Evolutionary conservation across 2,888 invertebrate genomes (phyloP).

Genomic region (Apamea epomidion): DNA sequence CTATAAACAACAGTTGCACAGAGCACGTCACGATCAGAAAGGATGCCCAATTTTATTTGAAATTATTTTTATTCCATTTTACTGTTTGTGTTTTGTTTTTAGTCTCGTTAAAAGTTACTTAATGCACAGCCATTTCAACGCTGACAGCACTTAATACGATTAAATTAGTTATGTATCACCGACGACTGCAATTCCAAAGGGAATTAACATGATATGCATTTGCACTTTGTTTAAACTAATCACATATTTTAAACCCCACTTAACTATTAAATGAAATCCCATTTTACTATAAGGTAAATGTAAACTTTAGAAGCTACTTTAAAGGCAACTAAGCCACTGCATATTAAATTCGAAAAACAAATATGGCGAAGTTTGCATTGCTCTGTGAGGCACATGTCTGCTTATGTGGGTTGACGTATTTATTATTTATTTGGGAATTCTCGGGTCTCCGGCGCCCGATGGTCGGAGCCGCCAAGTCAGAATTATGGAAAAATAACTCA

Average conservation of each 20-base stretch:
- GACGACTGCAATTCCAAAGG: conserved; percentile 24
- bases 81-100: conserved; percentile 27
- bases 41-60: conserved; percentile 29
- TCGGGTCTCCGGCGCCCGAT: conserved; percentile 73
- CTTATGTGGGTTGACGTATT: conserved; percentile 82
- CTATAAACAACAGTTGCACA: conserved; percentile 66
- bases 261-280: conserved; percentile 14
- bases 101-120: conserved; percentile 16
- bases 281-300: conserved; percentile 35
- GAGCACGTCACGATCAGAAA: conserved; percentile 57
- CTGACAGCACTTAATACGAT: conserved; percentile 38
- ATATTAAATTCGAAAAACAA: conserved; percentile 81
- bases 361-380: conserved; percentile 71
- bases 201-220: conserved; percentile 22
- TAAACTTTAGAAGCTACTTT: conserved; percentile 44
- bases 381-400: conserved; percentile 68
- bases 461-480: conserved; percentile 67
- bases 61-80: conserved; percentile 9
- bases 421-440: conserved; percentile 90
- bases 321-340: conserved; percentile 71
- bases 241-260: conserved; percentile 28
- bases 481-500: conserved; percentile 90
- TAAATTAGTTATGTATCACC: conserved; percentile 56
- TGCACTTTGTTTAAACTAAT: conserved; percentile 39
- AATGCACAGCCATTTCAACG: conserved; percentile 1